Evolutionary conservation across 2,797 vertebrate species (phyloP).

Genomic region (Eurystomus glaucurus): DNA sequence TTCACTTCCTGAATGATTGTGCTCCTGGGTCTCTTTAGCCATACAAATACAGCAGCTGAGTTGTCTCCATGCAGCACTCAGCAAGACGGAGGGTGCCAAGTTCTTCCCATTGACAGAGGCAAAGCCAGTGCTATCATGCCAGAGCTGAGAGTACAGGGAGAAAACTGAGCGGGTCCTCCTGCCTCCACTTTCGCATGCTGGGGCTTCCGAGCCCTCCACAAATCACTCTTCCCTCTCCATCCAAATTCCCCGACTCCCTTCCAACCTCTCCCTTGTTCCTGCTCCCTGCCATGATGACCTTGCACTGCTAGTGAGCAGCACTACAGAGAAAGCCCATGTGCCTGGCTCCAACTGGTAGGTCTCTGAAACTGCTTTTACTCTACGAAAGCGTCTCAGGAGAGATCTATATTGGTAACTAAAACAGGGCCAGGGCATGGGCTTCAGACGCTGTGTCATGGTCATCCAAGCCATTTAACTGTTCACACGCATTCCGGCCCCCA

Average conservation of each 20-base stretch:
- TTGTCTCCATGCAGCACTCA: constrained; percentile 26
- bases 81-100: constrained; percentile 35
- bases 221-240: neutral
- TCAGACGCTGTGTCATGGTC: neutral
- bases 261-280: neutral
- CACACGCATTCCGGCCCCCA: accelerated
- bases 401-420: neutral
- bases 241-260: neutral
- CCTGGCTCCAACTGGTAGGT: neutral
- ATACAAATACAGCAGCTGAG: constrained; percentile 51
- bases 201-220: neutral
- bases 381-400: neutral
- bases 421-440: neutral
- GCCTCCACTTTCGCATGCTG: neutral
- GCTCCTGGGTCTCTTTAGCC: constrained; percentile 71
- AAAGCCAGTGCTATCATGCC: neutral
- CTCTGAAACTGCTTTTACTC: neutral
- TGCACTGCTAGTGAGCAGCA: neutral
- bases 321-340: neutral
- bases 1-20: constrained; percentile 49
- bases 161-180: neutral
- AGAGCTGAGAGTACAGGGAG: neutral
- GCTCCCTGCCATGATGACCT: neutral
- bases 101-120: constrained; percentile 8
- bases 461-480: neutral